Evolutionary conservation across 2,888 invertebrate species (phyloP).

Genomic region (Caradrina clavipalpis): DNA sequence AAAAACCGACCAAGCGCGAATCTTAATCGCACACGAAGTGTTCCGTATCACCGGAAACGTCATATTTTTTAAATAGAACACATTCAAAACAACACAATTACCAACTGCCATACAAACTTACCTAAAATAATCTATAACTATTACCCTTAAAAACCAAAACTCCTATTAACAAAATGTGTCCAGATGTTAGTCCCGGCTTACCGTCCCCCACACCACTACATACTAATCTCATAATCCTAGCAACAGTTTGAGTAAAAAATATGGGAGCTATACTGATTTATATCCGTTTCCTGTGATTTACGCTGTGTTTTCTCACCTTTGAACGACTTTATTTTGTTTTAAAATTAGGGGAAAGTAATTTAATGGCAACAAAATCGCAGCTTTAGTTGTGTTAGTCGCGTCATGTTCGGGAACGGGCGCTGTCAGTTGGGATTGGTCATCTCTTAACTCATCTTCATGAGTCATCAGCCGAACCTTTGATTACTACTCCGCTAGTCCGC

Average conservation of each 20-base stretch:
- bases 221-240: slow-evolving; percentile 57
- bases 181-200: slow-evolving; percentile 60
- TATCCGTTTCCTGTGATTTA: slow-evolving; percentile 69
- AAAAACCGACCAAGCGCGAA: too few relatives aligned
- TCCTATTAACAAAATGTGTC: slow-evolving; percentile 59
- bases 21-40: too few relatives aligned
- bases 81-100: background rate
- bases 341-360: slow-evolving; percentile 37
- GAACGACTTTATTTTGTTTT: slow-evolving; percentile 23
- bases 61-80: too few relatives aligned
- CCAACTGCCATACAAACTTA: background rate
- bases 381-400: too few relatives aligned
- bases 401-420: too few relatives aligned
- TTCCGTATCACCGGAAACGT: too few relatives aligned
- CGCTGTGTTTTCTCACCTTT: slow-evolving; percentile 69
- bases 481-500: too few relatives aligned
- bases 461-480: too few relatives aligned
- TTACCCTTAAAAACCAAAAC: slow-evolving; percentile 51
- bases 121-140: background rate
- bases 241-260: slow-evolving; percentile 55
- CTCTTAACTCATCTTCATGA: too few relatives aligned
- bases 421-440: too few relatives aligned
- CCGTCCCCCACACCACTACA: slow-evolving; percentile 46
- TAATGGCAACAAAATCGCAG: background rate
- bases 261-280: slow-evolving; percentile 57